Evolutionary conservation across 2,888 invertebrate genomes (phyloP), one percentile per base, ranked within the genome.

Genomic region (Stenotaenia linearis): DNA sequence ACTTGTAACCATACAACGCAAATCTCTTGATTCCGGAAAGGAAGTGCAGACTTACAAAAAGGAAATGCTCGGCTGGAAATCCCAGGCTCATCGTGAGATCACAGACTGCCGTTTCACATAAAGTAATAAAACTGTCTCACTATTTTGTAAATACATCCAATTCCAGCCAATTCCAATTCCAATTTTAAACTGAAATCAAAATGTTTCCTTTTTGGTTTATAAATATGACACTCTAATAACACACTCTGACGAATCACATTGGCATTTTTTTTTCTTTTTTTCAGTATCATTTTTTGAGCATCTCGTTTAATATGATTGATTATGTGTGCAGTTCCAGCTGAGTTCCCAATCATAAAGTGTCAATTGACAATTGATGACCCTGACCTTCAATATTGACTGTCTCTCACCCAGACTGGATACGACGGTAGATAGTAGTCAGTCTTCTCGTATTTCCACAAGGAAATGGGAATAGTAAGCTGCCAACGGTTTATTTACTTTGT

Each of bases 381-480:
- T 61, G 61, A 61, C 69, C 28, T 69, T 69, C 69, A 69, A 69
- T 69, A 28, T 69, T 69, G 69, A 69, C 69, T 50, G 18, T 18
- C 32, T 32, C 32, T 32, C 32, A 45, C 45, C 45, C 45, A 5
- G 45, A 23, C 23, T 6, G 4, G 10, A 61, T 25, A 15, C 15
- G 61, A 10, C 15, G 1, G 69, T 69, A 61, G 61, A 25, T 69
- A n/a, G 69, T 69, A 69, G 69, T 28, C 69, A 69, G 25, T 28
- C 69, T 69, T 28, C 50, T 69, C 28, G 25, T 23, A 69, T 69
- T 28, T 69, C 69, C 28, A 28, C 50, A 6, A 69, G 69, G 69
- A 69, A 69, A 69, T 69, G 69, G 69, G 25, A 69, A 69, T 28
- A 28, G 69, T 69, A 69, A 69, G 28, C 28, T 69, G 28, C 69